Evolutionary conservation across 2,797 vertebrate species (phyloP), one percentile per base, ranked within the genome.

Genomic region (Chloroceryle amazona): DNA sequence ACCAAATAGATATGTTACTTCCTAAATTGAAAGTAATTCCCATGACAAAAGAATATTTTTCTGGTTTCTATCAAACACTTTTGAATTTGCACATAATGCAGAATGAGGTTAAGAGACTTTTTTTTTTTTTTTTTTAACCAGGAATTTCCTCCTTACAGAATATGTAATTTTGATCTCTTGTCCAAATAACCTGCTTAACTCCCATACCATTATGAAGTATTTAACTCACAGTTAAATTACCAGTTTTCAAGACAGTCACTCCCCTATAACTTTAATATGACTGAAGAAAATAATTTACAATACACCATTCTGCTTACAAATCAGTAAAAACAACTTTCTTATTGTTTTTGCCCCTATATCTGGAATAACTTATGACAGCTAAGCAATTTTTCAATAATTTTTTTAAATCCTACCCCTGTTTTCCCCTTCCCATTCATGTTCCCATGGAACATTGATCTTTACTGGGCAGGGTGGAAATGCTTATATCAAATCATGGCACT

Each of bases 391-490:
- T 46, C 19, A 46, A 46, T 11, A 46, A 46, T 21, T 21, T 46
- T 46, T 21, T 21, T 10, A 46, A 46, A 46, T 19, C 44, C 20
- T 2, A 8, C 2, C 28, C 1, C 7, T 5, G 0, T 35, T 70
- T 60, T 78, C 4, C 9, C 16, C 13, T 52, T 86, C 2, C 5
- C 5, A 14, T 2, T 31, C 13, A n/a, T n/a, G n/a, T n/a, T n/a
- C n/a, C n/a, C n/a, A n/a, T 8, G 2, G 39, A 22, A 78, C 20
- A 33, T 7, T 47, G 4, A 39, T 13, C n/a, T 72, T n/a, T 37
- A 29, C 9, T 44, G 29, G 3, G 2, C 10, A 47, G 28, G 6
- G 12, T 52, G 28, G 8, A 70, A 63, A 51, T 26, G n/a, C 3
- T 51, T 23, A 13, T 46, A 60, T 20, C 11, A 86, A 44, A 44